phyloP scores from a whole-genome alignment of 2,888 invertebrate genomes.

The Ditylenchus weischeri region DNA sequence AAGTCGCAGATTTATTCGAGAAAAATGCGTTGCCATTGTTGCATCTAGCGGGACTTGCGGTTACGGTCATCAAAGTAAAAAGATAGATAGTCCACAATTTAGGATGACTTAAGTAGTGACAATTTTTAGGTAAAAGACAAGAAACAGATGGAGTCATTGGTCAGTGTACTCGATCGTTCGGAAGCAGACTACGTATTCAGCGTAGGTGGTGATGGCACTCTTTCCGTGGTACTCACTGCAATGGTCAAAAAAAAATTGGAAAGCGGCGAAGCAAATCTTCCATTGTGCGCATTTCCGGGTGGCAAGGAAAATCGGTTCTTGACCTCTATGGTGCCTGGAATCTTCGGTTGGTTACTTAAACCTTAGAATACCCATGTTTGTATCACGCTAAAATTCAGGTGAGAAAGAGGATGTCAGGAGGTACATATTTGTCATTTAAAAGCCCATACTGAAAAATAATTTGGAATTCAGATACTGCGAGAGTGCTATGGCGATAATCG shows the following conservation, averaged over 20 bases:
- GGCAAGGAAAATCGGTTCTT: constrained; percentile 46
- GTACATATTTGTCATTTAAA: too few relatives aligned
- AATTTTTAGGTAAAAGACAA: constrained; percentile 42
- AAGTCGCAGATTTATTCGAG: constrained; percentile 45
- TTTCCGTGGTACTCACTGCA: constrained; percentile 46
- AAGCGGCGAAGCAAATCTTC: constrained; percentile 12
- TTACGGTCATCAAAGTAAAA: constrained; percentile 40
- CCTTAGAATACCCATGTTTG: neutral
- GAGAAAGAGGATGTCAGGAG: constrained; percentile 39
- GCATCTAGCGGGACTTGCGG: constrained; percentile 54
- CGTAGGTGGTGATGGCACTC: constrained; percentile 57
- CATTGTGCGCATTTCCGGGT: constrained; percentile 53
- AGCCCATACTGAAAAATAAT: too few relatives aligned
- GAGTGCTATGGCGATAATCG: constrained; percentile 55
- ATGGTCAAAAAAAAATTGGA: constrained; percentile 32
- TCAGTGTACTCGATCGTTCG: constrained; percentile 43
- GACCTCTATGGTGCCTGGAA: constrained; percentile 12
- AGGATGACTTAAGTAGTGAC: neutral
- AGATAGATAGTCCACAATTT: neutral
- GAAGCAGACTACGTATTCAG: constrained; percentile 55
- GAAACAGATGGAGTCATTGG: constrained; percentile 45
- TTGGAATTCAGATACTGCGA: constrained; percentile 40
- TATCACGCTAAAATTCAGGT: constrained; percentile 4
- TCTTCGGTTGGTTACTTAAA: constrained; percentile 7
- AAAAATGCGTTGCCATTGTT: constrained; percentile 53